Conservation (phyloP, 2,113 vertebrate genomes). For the Tapirus terrestris region DNA sequence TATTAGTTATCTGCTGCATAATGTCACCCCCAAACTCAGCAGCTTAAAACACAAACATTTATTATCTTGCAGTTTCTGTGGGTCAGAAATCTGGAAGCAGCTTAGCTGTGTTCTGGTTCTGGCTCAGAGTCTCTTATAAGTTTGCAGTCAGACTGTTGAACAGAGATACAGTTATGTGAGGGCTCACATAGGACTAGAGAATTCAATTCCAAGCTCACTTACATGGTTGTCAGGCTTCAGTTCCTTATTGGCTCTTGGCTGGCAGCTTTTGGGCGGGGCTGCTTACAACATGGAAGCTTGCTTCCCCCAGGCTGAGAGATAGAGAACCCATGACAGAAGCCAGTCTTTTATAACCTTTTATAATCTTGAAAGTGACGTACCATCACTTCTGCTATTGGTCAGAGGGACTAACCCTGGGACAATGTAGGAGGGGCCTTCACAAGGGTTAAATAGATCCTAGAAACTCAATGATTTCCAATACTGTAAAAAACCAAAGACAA, state of each 20-base stretch:
- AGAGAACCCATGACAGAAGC: neutral
- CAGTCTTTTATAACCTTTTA: neutral
- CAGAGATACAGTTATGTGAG: neutral
- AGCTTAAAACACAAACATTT: neutral
- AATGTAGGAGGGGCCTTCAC: neutral
- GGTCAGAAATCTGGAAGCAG: neutral
- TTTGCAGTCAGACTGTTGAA: neutral
- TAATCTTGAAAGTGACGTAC: neutral
- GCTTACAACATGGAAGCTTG: neutral
- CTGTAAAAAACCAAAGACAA: neutral
- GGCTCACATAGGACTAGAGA: neutral
- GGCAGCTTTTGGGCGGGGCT: neutral
- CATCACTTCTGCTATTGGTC: neutral
- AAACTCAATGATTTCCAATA: neutral
- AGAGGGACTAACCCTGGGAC: neutral
- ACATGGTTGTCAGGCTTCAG: neutral
- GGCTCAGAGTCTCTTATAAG: neutral
- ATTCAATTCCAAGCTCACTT: neutral
- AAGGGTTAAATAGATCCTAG: neutral
- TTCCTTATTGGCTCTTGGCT: neutral
- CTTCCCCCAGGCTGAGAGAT: neutral
- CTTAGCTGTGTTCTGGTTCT: neutral
- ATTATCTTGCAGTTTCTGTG: neutral
- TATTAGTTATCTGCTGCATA: neutral
- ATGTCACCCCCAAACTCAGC: neutral